These are phyloP conservation scores for Notechis scutatus DNA, from an alignment of 2,113 vertebrate genomes.

Conservation along the genomic window DNA sequence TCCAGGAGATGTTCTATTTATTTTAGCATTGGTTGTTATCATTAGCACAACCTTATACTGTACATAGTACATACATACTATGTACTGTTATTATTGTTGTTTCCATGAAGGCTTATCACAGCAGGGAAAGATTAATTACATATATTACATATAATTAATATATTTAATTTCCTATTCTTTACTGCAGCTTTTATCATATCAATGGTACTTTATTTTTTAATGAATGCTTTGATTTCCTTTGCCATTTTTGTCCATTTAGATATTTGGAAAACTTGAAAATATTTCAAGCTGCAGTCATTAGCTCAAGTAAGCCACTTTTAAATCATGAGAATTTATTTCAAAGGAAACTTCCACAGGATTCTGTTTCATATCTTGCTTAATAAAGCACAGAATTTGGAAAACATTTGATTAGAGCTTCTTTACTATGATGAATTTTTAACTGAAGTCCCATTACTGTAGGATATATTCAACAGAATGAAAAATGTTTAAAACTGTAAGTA, in stretches of 20 bases:
- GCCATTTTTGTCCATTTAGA: background rate
- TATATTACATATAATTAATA: background rate
- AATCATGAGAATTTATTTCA: background rate
- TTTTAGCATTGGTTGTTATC: background rate
- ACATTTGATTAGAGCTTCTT: background rate
- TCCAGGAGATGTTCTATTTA: background rate
- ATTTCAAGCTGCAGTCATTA: background rate
- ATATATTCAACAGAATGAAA: background rate
- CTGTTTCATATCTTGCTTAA: background rate
- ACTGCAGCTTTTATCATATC: constrained; percentile 10
- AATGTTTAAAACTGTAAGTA: background rate
- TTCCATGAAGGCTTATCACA: background rate
- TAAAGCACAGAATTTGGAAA: background rate
- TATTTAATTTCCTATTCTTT: background rate
- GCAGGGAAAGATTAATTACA: background rate
- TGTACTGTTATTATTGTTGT: background rate
- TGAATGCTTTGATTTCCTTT: background rate
- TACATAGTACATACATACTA: background rate
- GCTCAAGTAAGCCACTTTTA: background rate
- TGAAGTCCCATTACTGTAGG: background rate
- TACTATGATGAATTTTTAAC: background rate
- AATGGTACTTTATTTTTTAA: background rate
- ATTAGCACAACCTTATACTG: background rate
- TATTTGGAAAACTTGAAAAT: background rate
- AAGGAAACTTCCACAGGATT: background rate